phyloP scores from a whole-genome alignment of 2,797 vertebrate species.

The Alosa sapidissima region DNA sequence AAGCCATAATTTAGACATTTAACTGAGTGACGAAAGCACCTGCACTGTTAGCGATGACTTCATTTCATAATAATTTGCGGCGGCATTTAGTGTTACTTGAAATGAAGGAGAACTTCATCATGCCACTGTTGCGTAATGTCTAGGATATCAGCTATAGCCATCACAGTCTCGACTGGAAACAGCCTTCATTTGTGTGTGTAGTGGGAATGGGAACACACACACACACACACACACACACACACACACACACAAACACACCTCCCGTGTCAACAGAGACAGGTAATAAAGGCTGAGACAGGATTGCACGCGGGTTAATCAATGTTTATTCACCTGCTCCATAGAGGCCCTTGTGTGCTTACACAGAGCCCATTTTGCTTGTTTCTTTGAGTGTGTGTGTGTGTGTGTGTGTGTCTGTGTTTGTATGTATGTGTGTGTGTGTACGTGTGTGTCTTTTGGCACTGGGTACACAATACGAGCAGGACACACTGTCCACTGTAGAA shows the following conservation, averaged over 20 bases:
- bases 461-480: not conserved
- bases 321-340: slow-evolving; percentile 9
- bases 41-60: not conserved
- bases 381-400: not conserved
- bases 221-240: slow-evolving; percentile 3
- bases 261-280: not conserved
- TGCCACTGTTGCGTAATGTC: not conserved
- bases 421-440: not conserved
- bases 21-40: not conserved
- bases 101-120: not conserved
- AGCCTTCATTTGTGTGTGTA: not conserved
- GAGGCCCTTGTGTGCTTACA: not conserved
- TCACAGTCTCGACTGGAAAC: not conserved
- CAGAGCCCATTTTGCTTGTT: not conserved
- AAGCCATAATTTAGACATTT: not conserved
- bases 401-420: not conserved
- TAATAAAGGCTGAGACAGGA: slow-evolving; percentile 10
- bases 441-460: not conserved
- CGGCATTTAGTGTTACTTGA: not conserved
- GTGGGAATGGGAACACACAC: not conserved
- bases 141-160: not conserved
- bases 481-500: not conserved
- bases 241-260: not conserved
- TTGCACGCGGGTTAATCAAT: not conserved
- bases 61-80: not conserved